Conservation (phyloP, 2,113 vertebrate species). For the Microcebus jonahi region DNA sequence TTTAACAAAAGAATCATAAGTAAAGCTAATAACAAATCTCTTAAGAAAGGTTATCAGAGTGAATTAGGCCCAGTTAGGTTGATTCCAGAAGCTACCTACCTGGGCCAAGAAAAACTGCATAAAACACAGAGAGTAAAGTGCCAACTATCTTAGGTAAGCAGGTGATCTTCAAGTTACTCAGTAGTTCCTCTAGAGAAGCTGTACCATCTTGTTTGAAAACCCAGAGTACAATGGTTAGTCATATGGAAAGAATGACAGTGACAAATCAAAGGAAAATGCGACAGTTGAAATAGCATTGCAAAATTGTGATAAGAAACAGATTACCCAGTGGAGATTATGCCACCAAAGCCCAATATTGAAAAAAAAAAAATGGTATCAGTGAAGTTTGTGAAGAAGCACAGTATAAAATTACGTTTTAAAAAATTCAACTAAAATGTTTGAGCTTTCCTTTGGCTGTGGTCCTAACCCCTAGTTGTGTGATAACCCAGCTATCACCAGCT, state of each 20-base stretch:
- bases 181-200: neutral
- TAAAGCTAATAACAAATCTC: neutral
- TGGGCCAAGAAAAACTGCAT: neutral
- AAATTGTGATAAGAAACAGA: constrained; percentile 14
- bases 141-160: neutral
- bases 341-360: neutral
- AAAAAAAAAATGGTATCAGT: neutral
- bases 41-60: neutral
- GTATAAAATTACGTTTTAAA: neutral
- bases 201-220: constrained; percentile 13
- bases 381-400: neutral
- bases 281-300: neutral
- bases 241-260: neutral
- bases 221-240: neutral
- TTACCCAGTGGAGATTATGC: neutral
- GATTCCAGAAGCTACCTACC: neutral
- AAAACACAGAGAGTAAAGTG: neutral
- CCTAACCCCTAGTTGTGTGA: neutral
- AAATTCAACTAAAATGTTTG: neutral
- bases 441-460: neutral
- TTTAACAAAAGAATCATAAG: neutral
- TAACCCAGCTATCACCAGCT: neutral
- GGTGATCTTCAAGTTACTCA: neutral
- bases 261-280: neutral
- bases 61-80: neutral